Conservation (phyloP, 2,113 vertebrate species). For the Rostratula benghalensis region DNA sequence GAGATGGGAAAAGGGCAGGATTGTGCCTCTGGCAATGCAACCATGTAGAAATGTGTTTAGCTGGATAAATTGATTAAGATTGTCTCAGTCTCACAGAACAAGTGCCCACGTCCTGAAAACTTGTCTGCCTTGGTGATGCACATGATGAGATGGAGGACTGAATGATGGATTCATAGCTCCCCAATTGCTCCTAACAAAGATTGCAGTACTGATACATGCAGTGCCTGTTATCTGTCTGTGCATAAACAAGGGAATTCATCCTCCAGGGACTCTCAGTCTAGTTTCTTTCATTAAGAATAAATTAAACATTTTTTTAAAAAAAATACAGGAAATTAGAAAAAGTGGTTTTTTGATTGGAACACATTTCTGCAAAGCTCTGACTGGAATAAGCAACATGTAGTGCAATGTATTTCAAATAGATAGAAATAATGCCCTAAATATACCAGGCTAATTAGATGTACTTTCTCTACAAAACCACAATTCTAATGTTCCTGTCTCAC, state of each 20-base stretch:
- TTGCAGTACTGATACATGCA: background rate
- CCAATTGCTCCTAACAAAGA: background rate
- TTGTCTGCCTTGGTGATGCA: background rate
- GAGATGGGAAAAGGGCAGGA: background rate
- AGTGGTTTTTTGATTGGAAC: conserved; percentile 11
- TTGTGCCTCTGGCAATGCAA: background rate
- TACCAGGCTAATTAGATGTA: conserved; percentile 67
- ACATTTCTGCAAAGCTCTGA: conserved; percentile 29
- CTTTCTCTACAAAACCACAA: conserved; percentile 66
- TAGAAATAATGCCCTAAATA: conserved; percentile 63
- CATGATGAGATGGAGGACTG: background rate
- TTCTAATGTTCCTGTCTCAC: conserved; percentile 63
- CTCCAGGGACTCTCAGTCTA: background rate
- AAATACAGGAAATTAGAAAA: background rate
- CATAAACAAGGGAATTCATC: conserved; percentile 34
- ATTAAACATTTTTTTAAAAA: conserved; percentile 29
- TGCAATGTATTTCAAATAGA: conserved; percentile 38
- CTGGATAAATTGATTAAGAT: background rate
- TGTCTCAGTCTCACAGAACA: background rate
- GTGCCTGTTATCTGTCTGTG: background rate
- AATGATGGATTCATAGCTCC: background rate
- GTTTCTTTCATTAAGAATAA: conserved; percentile 45
- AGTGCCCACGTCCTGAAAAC: background rate
- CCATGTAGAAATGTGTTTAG: background rate
- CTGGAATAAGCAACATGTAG: conserved; percentile 41